Conservation (phyloP, 2,888 invertebrate species). For the Synergus gifuensis region DNA sequence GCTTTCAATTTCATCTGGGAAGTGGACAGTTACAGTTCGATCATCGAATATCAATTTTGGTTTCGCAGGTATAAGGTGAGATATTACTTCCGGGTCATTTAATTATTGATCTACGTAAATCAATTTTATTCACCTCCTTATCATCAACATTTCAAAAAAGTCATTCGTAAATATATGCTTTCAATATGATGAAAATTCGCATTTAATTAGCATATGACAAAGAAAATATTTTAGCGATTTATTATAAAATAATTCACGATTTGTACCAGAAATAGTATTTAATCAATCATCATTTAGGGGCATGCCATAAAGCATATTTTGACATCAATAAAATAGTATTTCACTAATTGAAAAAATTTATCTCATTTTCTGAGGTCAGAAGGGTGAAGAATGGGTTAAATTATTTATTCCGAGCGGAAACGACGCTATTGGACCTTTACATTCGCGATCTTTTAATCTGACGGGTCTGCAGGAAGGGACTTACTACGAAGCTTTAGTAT, state of each 20-base stretch:
- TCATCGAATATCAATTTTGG: slow-evolving; percentile 84
- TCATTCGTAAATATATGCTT: too few species aligned
- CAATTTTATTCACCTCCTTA: background rate
- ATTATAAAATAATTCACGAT: too few species aligned
- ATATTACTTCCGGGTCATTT: slow-evolving; percentile 36
- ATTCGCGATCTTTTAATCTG: slow-evolving; percentile 87
- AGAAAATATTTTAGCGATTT: too few species aligned
- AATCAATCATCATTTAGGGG: too few species aligned
- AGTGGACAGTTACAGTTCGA: slow-evolving; percentile 89
- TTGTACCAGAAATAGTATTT: too few species aligned
- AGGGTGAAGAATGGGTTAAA: slow-evolving; percentile 81
- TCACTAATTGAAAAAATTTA: background rate
- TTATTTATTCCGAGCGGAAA: slow-evolving; percentile 82
- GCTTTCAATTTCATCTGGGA: slow-evolving; percentile 89
- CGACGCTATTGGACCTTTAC: slow-evolving; percentile 83
- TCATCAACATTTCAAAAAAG: background rate
- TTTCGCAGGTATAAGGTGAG: slow-evolving; percentile 76
- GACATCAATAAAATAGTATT: background rate
- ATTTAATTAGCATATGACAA: too few species aligned
- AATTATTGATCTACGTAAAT: background rate
- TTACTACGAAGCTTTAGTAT: slow-evolving; percentile 87
- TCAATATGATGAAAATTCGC: too few species aligned
- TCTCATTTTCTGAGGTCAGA: slow-evolving; percentile 50
- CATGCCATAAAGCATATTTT: too few species aligned
- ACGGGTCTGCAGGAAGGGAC: slow-evolving; percentile 86